Conservation (phyloP, 2,113 vertebrate species). For the Agapornis roseicollis region DNA sequence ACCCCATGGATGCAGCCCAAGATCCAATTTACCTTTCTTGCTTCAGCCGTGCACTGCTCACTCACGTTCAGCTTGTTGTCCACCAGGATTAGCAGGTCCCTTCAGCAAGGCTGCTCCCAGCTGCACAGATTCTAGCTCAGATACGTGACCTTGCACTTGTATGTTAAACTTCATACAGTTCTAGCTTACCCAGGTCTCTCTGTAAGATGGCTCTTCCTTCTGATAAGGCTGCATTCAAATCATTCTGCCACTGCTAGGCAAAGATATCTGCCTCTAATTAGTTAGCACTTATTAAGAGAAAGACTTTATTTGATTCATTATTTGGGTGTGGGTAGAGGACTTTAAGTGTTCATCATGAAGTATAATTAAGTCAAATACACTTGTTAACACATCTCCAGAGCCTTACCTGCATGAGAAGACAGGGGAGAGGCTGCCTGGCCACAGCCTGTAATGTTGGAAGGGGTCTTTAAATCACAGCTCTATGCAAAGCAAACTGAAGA, state of each 20-base stretch:
- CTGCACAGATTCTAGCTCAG: neutral
- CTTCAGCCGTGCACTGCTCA: neutral
- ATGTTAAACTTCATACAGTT: neutral
- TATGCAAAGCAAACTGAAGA: fast-evolving
- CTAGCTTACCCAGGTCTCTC: neutral
- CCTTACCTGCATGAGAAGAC: neutral
- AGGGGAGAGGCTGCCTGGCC: neutral
- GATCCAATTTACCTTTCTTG: neutral
- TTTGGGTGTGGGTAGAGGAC: fast-evolving
- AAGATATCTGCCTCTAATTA: neutral
- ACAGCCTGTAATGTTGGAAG: fast-evolving
- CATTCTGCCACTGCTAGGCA: neutral
- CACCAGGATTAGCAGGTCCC: neutral
- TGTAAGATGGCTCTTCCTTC: neutral
- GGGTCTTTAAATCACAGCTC: neutral
- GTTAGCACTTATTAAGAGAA: neutral
- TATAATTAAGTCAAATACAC: neutral
- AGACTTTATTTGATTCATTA: neutral
- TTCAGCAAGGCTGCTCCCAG: neutral
- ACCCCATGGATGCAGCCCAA: neutral
- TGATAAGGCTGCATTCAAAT: fast-evolving
- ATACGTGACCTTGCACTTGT: neutral
- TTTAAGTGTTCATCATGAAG: neutral
- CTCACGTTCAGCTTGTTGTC: neutral
- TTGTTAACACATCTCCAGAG: neutral